Evolutionary conservation across 2,888 invertebrate species (phyloP), one percentile per base, ranked within the genome.

Genomic region (Chalcosyrphus nemorum): DNA sequence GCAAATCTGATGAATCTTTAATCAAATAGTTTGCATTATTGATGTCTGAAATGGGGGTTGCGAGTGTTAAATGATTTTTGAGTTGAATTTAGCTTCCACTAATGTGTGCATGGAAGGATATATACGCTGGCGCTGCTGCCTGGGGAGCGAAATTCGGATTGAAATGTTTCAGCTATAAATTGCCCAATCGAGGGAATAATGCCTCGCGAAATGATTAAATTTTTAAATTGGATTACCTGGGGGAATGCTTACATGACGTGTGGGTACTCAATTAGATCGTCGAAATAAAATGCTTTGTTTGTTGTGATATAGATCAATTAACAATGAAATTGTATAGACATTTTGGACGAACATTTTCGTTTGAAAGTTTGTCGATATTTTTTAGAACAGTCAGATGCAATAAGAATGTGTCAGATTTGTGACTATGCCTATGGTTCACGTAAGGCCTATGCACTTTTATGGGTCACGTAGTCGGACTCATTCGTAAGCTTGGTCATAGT

Each of bases 21-120:
- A 87, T 86, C 86, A 71, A 80, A 84, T 86, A 86, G 86, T 87
- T 87, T 87, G 84, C 86, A 87, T 87, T 86, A 87, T 87, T 87
- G 86, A 87, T 87, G 70, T 5, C 43, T n/a, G 21, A 24, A 27
- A 43, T 52, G 65, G 50, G 56, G 66, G 38, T 38, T 75, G 50
- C 19, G 61, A 54, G 77, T 77, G 82, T 82, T 82, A 72, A 82
- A 68, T 68, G 66, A 72, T 72, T 77, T 75, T 74, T 68, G 21
- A 68, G 27, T 32, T 43, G 24, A 59, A 35, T 50, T 63, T 35
- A 21, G 47, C 21, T 4, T 6, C n/a, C 43, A 13, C n/a, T 66
- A 54, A 72, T 72, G 76, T 76, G 32, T 59, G 54, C 6, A 35
- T 6, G 57, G 45, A n/a, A n/a, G n/a, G n/a, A n/a, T n/a, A n/a